Evolutionary conservation across 2,888 invertebrate species (phyloP), one percentile per base, ranked within the genome.

Genomic region (Amaurobius ferox): DNA sequence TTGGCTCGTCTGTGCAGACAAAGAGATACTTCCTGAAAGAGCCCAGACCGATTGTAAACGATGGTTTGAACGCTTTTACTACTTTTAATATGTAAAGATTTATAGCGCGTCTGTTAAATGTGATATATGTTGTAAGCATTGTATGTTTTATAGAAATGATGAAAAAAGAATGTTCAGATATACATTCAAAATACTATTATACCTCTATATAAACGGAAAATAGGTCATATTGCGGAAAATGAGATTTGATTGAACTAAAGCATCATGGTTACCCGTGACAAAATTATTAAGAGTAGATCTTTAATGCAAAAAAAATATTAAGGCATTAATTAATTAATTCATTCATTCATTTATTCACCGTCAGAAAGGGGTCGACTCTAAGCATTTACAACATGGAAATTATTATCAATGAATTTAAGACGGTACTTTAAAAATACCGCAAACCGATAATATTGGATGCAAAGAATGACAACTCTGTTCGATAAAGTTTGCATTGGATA

Each of bases 51-150:
- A 44, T 44, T 7, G 44, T 44, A 44, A 16, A 44, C n/a, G 44
- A 44, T 16, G 11, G 44, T 44, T 44, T 9, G 16, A 44, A 44
- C n/a, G 44, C 2, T 55, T 55, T 55, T 6, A 55, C 55, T 5
- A 55, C 55, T 55, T 55, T 23, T 55, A 55, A 55, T 55, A 55
- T 1, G 55, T 55, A 55, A 55, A 55, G 55, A 55, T 55, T 55
- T 55, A 55, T 55, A 55, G 55, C 23, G 23, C 23, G 11, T 3
- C 23, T 23, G 23, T 5, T 23, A 55, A 23, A 23, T 23, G 23
- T 6, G 16, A 55, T 16, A 23, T 55, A 6, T 2, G 44, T 44
- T 44, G 16, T 7, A 44, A 44, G 6, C 13, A 44, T 6, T 3
- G 55, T 23, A 16, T 23, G 2, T 2, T 11, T 16, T n/a, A 5